These are phyloP conservation scores for Lepidotrigona ventralis DNA, from an alignment of 1,140 invertebrate genomes.

Conservation along the genomic window DNA sequence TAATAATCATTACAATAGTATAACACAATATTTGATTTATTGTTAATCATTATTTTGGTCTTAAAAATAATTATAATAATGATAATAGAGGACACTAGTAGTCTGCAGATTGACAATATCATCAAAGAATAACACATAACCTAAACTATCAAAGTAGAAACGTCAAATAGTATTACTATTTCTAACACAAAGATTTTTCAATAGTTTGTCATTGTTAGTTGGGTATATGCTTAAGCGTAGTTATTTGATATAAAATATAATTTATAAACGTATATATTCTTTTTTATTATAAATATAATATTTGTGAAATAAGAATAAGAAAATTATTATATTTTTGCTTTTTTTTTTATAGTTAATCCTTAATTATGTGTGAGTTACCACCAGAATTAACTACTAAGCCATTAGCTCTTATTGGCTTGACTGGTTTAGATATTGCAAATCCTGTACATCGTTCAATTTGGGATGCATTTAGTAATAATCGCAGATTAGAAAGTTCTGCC, in stretches of 20 bases:
- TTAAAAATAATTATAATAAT: background rate
- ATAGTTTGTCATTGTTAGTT: slow-evolving; percentile 22
- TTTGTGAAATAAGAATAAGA: background rate
- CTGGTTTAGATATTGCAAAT: slow-evolving; percentile 92
- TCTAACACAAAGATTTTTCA: background rate
- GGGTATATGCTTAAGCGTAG: slow-evolving; percentile 8
- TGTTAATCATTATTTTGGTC: background rate
- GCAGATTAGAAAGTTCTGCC: slow-evolving; percentile 89
- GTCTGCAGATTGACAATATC: background rate
- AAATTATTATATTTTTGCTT: slow-evolving; percentile 11
- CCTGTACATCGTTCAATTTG: slow-evolving; percentile 93
- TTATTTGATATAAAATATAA: background rate
- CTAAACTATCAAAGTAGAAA: slow-evolving; percentile 51
- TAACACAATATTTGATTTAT: background rate
- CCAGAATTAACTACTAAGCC: slow-evolving; percentile 89
- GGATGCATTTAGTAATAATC: slow-evolving; percentile 93
- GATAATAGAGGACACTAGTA: slow-evolving; percentile 18
- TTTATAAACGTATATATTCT: background rate
- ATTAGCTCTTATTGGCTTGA: slow-evolving; percentile 90
- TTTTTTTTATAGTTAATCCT: slow-evolving; percentile 7
- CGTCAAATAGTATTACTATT: background rate
- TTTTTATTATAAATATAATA: background rate
- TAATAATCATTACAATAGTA: background rate
- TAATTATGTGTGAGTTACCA: slow-evolving; percentile 84
- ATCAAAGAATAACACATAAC: slow-evolving; percentile 33